These are phyloP conservation scores for Colletes latitarsis DNA, from an alignment of 1,140 invertebrate species.

Conservation along the genomic window DNA sequence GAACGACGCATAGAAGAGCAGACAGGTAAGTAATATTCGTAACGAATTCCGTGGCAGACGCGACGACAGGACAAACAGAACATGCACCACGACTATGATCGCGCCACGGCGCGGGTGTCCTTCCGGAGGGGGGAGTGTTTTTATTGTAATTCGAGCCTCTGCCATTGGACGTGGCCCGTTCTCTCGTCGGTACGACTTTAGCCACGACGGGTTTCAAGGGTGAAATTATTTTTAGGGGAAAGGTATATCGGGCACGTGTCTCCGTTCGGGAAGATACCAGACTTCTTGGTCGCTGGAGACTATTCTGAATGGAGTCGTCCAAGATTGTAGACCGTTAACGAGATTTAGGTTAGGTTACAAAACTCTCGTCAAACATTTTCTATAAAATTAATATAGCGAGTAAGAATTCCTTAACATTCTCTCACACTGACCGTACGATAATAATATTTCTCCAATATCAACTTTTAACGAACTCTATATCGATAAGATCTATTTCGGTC, in stretches of 20 bases:
- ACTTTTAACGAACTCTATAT: too few species aligned
- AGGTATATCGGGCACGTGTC: constrained; percentile 6
- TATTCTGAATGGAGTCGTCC: neutral
- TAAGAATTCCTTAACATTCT: too few species aligned
- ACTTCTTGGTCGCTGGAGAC: neutral
- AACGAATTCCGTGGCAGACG: constrained; percentile 48
- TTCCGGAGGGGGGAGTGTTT: neutral
- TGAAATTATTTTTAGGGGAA: constrained; percentile 23
- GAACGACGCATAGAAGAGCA: constrained; percentile 20
- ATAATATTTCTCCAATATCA: too few species aligned
- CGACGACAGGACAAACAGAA: constrained; percentile 12
- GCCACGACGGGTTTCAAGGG: constrained; percentile 8
- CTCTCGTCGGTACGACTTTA: too few species aligned
- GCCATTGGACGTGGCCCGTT: neutral
- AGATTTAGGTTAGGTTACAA: too few species aligned
- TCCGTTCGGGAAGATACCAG: neutral
- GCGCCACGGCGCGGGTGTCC: neutral
- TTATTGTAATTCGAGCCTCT: neutral
- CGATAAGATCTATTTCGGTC: too few species aligned
- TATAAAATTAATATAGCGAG: too few species aligned
- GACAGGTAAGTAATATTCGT: constrained; percentile 39
- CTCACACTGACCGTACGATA: too few species aligned
- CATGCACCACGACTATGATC: neutral
- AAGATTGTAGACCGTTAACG: too few species aligned
- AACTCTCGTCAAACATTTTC: neutral